A percentile compares a stretch with the other conserved stretches of the same genome.
These are phyloP conservation scores for Xylota sylvarum DNA, from an alignment of 2,888 invertebrate species.

Conservation along the genomic window DNA sequence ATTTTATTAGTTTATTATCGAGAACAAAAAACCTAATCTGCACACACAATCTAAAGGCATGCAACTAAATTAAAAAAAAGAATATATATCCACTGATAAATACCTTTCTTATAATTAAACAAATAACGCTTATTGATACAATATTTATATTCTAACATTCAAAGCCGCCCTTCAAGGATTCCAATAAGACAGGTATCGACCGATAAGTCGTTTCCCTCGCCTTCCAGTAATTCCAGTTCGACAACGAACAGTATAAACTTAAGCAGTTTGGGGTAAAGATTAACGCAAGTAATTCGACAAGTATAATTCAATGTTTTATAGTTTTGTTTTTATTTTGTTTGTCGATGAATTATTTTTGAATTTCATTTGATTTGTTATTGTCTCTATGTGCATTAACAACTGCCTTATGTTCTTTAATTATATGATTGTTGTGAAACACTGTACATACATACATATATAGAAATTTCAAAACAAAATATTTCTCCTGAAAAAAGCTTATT, in stretches of 20 bases:
- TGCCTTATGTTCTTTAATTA: slow-evolving; percentile 10
- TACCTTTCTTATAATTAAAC: slow-evolving; percentile 3
- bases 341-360: slow-evolving; percentile 55
- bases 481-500: background rate
- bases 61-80: background rate
- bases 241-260: slow-evolving; percentile 81
- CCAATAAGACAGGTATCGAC: slow-evolving; percentile 84
- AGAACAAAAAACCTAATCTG: slow-evolving; percentile 5
- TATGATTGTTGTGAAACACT: slow-evolving; percentile 2
- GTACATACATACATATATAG: background rate
- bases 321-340: slow-evolving; percentile 48
- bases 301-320: slow-evolving; percentile 64
- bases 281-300: slow-evolving; percentile 74
- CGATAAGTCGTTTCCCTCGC: slow-evolving; percentile 83
- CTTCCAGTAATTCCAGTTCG: slow-evolving; percentile 82
- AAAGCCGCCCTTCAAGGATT: slow-evolving; percentile 84
- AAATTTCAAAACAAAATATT: background rate
- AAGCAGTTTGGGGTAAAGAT: slow-evolving; percentile 84
- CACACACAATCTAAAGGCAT: slow-evolving; percentile 12
- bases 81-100: background rate
- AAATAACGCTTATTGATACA: slow-evolving; percentile 20
- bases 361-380: slow-evolving; percentile 43
- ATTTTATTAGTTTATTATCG: slow-evolving; percentile 32
- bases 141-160: slow-evolving; percentile 56
- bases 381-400: slow-evolving; percentile 54